phyloP scores from a whole-genome alignment of 1,140 invertebrate species.

The Drosophila kepulauana region DNA sequence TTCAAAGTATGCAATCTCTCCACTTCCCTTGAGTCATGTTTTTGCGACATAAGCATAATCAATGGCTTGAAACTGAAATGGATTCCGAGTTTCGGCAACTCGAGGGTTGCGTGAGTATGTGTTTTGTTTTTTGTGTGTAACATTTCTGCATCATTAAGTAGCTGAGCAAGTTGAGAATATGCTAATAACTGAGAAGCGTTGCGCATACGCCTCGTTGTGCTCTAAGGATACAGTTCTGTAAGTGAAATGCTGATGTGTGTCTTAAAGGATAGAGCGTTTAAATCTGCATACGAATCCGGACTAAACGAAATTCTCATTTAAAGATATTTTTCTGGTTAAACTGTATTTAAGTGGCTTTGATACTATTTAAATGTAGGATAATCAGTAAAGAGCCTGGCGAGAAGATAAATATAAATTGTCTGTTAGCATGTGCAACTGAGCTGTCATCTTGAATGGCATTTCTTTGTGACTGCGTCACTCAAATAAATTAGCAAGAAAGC shows the following conservation, averaged over 20 bases:
- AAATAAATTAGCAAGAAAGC: slow-evolving; percentile 5
- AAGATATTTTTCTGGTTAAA: background rate
- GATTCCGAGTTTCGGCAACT: slow-evolving; percentile 27
- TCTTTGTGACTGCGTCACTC: background rate
- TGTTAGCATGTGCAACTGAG: background rate
- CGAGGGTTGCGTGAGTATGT: background rate
- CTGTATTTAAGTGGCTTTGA: background rate
- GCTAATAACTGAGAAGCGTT: slow-evolving; percentile 42
- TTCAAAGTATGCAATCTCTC: background rate
- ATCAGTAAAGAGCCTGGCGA: background rate
- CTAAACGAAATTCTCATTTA: background rate
- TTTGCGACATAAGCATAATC: slow-evolving; percentile 31
- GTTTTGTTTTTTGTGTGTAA: slow-evolving; percentile 29
- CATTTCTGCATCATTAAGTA: slow-evolving; percentile 59
- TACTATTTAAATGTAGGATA: background rate
- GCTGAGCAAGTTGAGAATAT: slow-evolving; percentile 50
- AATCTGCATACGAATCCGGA: slow-evolving; percentile 9
- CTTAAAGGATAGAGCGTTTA: slow-evolving; percentile 24
- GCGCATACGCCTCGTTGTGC: slow-evolving; percentile 24
- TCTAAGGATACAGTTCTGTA: slow-evolving; percentile 11
- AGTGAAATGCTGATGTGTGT: slow-evolving; percentile 11
- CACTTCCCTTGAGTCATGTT: background rate
- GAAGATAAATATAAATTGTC: background rate
- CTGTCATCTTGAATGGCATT: background rate
- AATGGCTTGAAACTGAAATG: slow-evolving; percentile 40